These are phyloP conservation scores for Echiichthys vipera DNA, from an alignment of 2,797 vertebrate species.

Conservation along the genomic window DNA sequence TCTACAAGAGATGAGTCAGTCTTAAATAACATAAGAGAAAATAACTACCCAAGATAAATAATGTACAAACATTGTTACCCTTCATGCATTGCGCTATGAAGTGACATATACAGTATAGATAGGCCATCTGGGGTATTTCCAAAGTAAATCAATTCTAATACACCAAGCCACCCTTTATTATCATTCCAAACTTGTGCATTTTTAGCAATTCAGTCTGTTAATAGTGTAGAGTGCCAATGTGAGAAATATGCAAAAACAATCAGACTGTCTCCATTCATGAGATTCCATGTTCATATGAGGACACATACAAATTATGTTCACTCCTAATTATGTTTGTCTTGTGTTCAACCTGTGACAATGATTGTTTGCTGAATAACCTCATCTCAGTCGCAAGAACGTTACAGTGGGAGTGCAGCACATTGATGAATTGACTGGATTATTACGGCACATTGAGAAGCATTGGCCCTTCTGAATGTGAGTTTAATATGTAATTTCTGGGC, in stretches of 20 bases:
- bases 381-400: not conserved
- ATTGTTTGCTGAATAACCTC: not conserved
- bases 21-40: constrained; percentile 8
- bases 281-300: not conserved
- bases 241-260: not conserved
- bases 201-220: constrained; percentile 33
- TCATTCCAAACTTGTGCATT: constrained; percentile 31
- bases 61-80: constrained; percentile 3
- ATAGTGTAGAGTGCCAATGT: not conserved
- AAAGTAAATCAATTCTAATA: constrained; percentile 31
- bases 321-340: not conserved
- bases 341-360: not conserved
- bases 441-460: not conserved
- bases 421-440: not conserved
- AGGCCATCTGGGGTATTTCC: constrained; percentile 23
- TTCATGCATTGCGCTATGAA: constrained; percentile 22
- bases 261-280: not conserved
- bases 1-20: constrained; percentile 17
- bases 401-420: not conserved
- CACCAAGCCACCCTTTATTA: constrained; percentile 21
- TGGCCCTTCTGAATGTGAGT: not conserved
- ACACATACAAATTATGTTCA: not conserved
- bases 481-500: constrained; percentile 8
- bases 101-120: constrained; percentile 18
- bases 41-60: constrained; percentile 23